A percentile compares a stretch with the other conserved stretches of the same genome.
phyloP scores from a whole-genome alignment of 2,113 vertebrate genomes.

The Lethenteron camtschaticum region DNA sequence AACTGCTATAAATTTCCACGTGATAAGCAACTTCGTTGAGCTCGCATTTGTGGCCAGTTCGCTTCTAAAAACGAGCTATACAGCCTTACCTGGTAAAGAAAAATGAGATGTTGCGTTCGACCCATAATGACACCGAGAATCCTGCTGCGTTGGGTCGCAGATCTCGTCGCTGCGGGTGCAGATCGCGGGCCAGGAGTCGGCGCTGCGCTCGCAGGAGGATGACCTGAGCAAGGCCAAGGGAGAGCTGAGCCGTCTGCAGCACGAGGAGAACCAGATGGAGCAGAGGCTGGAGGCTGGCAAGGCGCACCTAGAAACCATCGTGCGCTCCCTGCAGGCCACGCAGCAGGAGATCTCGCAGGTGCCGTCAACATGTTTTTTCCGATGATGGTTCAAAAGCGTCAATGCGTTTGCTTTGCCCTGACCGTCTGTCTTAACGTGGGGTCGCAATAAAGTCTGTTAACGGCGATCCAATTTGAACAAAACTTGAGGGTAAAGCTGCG shows the following conservation, averaged over 20 bases:
- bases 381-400: too few species aligned
- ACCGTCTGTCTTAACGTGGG: too few species aligned
- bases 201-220: constrained; percentile 71
- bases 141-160: constrained; percentile 20
- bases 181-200: constrained; percentile 79
- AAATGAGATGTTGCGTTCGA: neutral
- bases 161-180: constrained; percentile 71
- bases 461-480: too few species aligned
- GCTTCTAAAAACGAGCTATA: neutral
- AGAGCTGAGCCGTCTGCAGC: constrained; percentile 57
- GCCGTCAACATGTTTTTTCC: neutral
- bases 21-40: too few species aligned
- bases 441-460: too few species aligned
- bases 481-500: too few species aligned
- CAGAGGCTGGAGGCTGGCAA: constrained; percentile 82
- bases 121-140: neutral
- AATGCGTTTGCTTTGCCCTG: too few species aligned
- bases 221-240: constrained; percentile 61
- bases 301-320: constrained; percentile 79
- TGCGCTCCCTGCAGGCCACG: constrained; percentile 72
- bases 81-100: neutral
- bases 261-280: constrained; percentile 74
- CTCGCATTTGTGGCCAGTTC: neutral
- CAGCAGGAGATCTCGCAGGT: constrained; percentile 97
- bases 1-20: too few species aligned